A percentile compares a stretch with the other conserved stretches of the same genome.
Conservation (phyloP, 2,797 vertebrate species). For the Falco cherrug region DNA sequence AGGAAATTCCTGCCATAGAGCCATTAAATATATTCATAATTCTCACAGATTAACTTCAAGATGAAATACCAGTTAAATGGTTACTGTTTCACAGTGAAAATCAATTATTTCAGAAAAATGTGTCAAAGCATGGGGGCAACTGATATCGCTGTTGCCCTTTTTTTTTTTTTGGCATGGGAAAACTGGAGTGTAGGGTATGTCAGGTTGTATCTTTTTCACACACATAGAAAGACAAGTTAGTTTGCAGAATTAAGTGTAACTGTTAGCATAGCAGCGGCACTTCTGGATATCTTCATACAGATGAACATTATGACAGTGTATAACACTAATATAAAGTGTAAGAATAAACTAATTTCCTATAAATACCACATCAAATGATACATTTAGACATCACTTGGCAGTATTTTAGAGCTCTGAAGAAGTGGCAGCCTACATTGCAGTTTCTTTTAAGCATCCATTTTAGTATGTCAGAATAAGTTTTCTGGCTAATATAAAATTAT, state of each 20-base stretch:
- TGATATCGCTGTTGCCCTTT: neutral
- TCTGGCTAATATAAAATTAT: conserved; percentile 65
- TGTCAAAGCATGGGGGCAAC: neutral
- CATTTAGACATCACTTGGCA: conserved; percentile 18
- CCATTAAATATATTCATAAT: neutral
- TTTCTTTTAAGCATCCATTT: conserved; percentile 32
- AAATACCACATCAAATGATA: neutral
- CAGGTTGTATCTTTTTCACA: neutral
- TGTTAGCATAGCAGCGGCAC: neutral
- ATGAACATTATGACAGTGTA: neutral
- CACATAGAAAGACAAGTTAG: neutral
- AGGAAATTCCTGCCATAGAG: neutral
- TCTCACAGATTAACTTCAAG: neutral
- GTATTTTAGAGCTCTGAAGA: conserved; percentile 6
- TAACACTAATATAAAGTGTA: conserved; percentile 1
- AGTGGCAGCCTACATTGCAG: neutral
- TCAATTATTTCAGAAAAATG: neutral
- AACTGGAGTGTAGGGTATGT: neutral
- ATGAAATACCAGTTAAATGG: neutral
- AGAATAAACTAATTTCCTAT: conserved; percentile 50
- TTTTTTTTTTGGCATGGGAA: neutral
- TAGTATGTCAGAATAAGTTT: conserved; percentile 54
- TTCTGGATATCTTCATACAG: neutral
- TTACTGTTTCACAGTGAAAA: neutral
- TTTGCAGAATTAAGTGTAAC: neutral